Evolutionary conservation across 2,888 invertebrate species (phyloP).

Genomic region (Stenichneumon culpator): DNA sequence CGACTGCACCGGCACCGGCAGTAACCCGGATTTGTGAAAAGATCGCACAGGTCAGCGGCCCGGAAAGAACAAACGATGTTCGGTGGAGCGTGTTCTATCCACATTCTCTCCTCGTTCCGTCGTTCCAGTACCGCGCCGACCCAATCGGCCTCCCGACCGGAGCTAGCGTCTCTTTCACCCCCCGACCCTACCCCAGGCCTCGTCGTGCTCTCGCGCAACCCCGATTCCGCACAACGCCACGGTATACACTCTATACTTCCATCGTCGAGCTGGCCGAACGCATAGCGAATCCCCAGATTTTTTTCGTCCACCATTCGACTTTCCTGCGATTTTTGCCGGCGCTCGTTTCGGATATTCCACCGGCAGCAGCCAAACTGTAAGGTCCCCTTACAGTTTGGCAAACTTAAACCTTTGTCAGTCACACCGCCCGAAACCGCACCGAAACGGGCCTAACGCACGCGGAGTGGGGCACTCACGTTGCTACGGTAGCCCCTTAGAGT

Average conservation of each 20-base stretch:
- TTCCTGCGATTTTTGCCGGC: conserved; percentile 35
- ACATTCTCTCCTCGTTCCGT: conserved; percentile 73
- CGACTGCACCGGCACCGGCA: conserved; percentile 72
- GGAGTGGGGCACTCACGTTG: too few relatives aligned
- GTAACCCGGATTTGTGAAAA: conserved; percentile 84
- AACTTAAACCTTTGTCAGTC: too few relatives aligned
- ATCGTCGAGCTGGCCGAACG: conserved; percentile 40
- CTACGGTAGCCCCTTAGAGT: too few relatives aligned
- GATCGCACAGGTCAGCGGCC: conserved; percentile 84
- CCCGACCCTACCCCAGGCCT: neutral
- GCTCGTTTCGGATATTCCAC: conserved; percentile 3
- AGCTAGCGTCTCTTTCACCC: conserved; percentile 55
- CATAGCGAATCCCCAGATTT: conserved; percentile 66
- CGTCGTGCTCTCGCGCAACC: conserved; percentile 8
- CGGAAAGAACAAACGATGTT: conserved; percentile 85
- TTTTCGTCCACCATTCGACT: conserved; percentile 61
- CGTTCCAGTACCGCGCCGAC: conserved; percentile 64
- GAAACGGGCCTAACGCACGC: too few relatives aligned
- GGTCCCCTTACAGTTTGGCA: too few relatives aligned
- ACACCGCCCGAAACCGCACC: too few relatives aligned
- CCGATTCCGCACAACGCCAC: neutral
- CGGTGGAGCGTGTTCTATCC: conserved; percentile 82
- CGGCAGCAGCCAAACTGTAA: neutral
- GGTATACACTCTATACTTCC: conserved; percentile 38
- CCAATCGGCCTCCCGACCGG: conserved; percentile 67